Conservation (phyloP, 2,888 invertebrate genomes). For the Apamea sordens region DNA sequence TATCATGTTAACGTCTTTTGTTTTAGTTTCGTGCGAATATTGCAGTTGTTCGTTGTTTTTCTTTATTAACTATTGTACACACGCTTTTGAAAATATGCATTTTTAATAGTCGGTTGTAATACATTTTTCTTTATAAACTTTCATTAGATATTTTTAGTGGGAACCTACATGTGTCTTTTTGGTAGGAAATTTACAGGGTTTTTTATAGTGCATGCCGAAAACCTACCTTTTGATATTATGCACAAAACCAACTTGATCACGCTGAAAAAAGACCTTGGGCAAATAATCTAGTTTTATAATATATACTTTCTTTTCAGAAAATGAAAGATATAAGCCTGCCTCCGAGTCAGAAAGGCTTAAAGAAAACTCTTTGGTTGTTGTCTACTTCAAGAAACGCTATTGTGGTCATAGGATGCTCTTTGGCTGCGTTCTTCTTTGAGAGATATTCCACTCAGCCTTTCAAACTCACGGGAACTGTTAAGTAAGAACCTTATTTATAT, state of each 20-base stretch:
- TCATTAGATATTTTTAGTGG: not conserved
- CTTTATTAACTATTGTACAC: conserved; percentile 6
- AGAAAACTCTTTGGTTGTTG: conserved; percentile 93
- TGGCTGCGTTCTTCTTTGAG: conserved; percentile 92
- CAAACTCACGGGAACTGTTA: conserved; percentile 93
- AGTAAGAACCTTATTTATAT: conserved; percentile 75
- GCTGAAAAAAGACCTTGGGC: not conserved
- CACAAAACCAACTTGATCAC: not conserved
- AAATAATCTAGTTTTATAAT: not conserved
- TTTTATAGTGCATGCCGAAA: not conserved
- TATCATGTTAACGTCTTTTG: conserved; percentile 47
- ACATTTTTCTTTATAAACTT: not conserved
- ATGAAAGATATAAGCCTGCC: conserved; percentile 92
- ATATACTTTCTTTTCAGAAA: conserved; percentile 89
- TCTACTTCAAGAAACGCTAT: conserved; percentile 96
- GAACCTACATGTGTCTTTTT: not conserved
- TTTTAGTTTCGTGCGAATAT: conserved; percentile 51
- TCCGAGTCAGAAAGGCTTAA: conserved; percentile 79
- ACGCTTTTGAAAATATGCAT: conserved; percentile 15
- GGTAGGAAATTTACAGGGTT: not conserved
- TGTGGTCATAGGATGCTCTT: conserved; percentile 93
- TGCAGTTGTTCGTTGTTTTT: conserved; percentile 42
- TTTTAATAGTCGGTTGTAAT: not conserved
- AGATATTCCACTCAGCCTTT: conserved; percentile 90
- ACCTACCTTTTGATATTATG: not conserved